These are phyloP conservation scores for Aphelenchoides besseyi DNA, from an alignment of 1,140 invertebrate genomes.

Conservation along the genomic window DNA sequence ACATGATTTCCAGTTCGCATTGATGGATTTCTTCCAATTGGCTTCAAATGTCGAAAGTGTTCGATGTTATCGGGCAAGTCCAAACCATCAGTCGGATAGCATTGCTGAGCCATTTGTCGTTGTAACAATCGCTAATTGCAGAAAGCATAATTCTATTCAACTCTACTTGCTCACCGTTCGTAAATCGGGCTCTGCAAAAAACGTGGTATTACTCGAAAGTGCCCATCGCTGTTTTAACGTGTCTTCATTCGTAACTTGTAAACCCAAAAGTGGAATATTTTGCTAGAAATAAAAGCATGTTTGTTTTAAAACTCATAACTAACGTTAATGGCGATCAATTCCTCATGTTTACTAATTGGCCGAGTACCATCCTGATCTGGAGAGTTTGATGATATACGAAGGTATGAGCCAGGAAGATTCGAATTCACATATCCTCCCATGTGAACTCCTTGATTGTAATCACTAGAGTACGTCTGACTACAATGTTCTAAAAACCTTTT, in stretches of 20 bases:
- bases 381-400: background rate
- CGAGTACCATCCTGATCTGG: background rate
- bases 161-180: slow-evolving; percentile 9
- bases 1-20: slow-evolving; percentile 14
- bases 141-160: background rate
- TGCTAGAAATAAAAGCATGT: background rate
- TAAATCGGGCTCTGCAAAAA: slow-evolving; percentile 10
- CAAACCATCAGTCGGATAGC: background rate
- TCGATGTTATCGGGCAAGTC: slow-evolving; percentile 6
- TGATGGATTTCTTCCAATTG: slow-evolving; percentile 9
- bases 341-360: background rate
- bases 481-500: background rate
- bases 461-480: background rate
- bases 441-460: background rate
- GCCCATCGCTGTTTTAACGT: slow-evolving; percentile 19
- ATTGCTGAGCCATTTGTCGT: slow-evolving; percentile 16
- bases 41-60: slow-evolving; percentile 8
- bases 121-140: slow-evolving; percentile 4
- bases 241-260: slow-evolving; percentile 11
- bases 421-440: background rate
- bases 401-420: background rate
- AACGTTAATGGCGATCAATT: background rate
- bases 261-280: slow-evolving; percentile 13
- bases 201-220: background rate
- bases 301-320: background rate